Percentiles rank a stretch among this genome's conserved stretches.
These are phyloP conservation scores for Athetis lepigone DNA, from an alignment of 2,888 invertebrate species.

Conservation along the genomic window DNA sequence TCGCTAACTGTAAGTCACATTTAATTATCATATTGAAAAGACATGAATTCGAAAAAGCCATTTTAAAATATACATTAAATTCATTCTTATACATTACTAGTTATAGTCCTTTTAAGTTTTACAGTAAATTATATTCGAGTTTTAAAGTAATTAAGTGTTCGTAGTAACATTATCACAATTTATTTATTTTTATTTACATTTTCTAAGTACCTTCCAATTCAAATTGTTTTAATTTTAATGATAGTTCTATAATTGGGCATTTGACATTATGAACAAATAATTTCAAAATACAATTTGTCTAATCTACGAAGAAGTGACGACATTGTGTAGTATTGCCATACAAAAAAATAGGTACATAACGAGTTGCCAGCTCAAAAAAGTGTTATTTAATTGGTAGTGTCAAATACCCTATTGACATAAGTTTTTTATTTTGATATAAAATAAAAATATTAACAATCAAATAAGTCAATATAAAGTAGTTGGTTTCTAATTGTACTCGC, in stretches of 20 bases:
- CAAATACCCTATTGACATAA: too few relatives aligned
- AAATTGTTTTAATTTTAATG: neutral
- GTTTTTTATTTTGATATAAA: constrained; percentile 5
- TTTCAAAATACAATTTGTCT: too few relatives aligned
- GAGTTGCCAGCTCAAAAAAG: too few relatives aligned
- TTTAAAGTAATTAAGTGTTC: constrained; percentile 38
- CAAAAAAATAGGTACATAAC: too few relatives aligned
- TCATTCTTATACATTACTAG: constrained; percentile 42
- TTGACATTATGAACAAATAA: too few relatives aligned
- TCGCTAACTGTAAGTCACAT: neutral
- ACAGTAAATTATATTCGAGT: constrained; percentile 51
- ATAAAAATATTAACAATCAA: constrained; percentile 1
- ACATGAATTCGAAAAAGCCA: constrained; percentile 32
- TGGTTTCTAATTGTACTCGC: constrained; percentile 25
- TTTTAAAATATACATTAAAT: constrained; percentile 42
- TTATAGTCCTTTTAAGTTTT: constrained; percentile 23
- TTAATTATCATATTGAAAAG: constrained; percentile 2
- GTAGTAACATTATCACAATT: constrained; percentile 51
- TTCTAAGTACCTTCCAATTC: constrained; percentile 29
- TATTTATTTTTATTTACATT: constrained; percentile 42
- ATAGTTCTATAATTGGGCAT: constrained; percentile 11
- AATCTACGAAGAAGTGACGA: too few relatives aligned
- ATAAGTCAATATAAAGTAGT: neutral
- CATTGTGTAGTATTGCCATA: too few relatives aligned
- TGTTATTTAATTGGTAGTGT: too few relatives aligned